These are phyloP conservation scores for Urocitellus parryii DNA, from an alignment of 2,113 vertebrate species.

Conservation along the genomic window DNA sequence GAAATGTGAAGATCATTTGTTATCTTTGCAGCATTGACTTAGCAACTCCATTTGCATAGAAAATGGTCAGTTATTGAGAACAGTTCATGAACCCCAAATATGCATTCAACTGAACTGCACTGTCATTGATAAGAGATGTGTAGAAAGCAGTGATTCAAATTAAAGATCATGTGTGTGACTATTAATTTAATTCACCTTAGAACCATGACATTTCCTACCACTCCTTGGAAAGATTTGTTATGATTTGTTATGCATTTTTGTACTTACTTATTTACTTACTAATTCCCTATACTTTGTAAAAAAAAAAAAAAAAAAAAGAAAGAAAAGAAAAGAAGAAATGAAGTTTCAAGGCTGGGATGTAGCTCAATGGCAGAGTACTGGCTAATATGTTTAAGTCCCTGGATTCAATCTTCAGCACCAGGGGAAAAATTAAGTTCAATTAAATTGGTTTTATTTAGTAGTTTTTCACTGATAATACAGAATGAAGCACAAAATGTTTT, in stretches of 20 bases:
- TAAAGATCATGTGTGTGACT: not conserved
- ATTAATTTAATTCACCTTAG: not conserved
- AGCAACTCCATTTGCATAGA: not conserved
- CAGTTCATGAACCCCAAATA: not conserved
- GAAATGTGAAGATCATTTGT: not conserved
- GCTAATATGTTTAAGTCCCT: not conserved
- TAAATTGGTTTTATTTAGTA: slow-evolving; percentile 5
- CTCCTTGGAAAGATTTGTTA: not conserved
- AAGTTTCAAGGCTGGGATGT: not conserved
- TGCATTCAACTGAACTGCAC: not conserved
- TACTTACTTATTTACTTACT: not conserved
- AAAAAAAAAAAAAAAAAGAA: not conserved
- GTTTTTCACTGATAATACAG: not conserved
- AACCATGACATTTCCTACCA: not conserved
- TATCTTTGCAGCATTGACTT: not conserved
- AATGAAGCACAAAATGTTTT: not conserved
- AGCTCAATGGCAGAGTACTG: not conserved
- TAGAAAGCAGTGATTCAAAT: not conserved
- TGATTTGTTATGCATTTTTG: too few species aligned
- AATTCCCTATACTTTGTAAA: not conserved
- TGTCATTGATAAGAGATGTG: not conserved
- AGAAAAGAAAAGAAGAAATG: not conserved
- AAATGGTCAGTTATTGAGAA: not conserved
- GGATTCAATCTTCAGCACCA: not conserved
- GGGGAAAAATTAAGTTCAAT: not conserved